Evolutionary conservation across 2,113 vertebrate species (phyloP).

Genomic region (Gulo gulo): DNA sequence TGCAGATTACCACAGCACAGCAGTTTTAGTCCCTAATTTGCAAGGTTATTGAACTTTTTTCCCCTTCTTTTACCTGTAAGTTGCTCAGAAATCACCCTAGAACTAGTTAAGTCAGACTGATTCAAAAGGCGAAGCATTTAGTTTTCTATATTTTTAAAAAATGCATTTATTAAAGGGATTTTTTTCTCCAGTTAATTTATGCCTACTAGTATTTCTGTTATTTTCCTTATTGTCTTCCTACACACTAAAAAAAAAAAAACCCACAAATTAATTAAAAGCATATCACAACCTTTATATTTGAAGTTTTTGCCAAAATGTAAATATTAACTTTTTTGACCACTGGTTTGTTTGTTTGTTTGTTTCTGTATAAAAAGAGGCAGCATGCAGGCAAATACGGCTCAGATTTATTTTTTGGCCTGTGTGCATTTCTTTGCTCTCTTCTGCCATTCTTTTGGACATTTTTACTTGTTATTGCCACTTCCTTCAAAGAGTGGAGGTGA

Average conservation of each 20-base stretch:
- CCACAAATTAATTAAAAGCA: neutral
- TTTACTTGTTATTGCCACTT: neutral
- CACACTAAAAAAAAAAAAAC: neutral
- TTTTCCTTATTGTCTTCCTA: neutral
- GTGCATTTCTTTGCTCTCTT: conserved; percentile 32
- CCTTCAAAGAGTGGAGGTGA: neutral
- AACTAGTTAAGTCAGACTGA: neutral
- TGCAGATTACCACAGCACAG: neutral
- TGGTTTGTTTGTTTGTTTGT: neutral
- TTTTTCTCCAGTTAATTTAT: neutral
- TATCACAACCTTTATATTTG: conserved; percentile 19
- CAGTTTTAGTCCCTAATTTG: neutral
- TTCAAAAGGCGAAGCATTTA: neutral
- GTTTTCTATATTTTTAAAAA: neutral
- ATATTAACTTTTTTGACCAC: neutral
- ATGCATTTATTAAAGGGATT: conserved; percentile 5
- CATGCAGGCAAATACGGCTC: neutral
- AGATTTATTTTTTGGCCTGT: neutral
- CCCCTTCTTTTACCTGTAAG: neutral
- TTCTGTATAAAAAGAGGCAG: neutral
- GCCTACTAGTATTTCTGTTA: neutral
- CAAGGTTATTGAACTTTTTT: conserved; percentile 66
- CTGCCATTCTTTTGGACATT: conserved; percentile 24
- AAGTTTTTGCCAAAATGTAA: conserved; percentile 15
- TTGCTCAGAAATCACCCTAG: neutral